These are phyloP conservation scores for Hylia prasina DNA, from an alignment of 2,113 vertebrate species.

Conservation along the genomic window DNA sequence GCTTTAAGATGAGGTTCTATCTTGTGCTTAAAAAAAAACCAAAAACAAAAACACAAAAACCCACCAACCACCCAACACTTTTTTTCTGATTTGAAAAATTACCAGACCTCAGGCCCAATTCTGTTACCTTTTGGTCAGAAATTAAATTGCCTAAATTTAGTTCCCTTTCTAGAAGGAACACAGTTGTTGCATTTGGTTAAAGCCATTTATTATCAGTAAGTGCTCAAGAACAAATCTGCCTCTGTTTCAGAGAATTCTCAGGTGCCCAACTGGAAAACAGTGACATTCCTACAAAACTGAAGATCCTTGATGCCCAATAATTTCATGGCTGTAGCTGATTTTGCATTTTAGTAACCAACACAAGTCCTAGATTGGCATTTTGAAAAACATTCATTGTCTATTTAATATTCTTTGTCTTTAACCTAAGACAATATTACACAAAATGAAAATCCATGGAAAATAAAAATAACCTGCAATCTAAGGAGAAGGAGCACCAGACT, in stretches of 20 bases:
- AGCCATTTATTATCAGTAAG: background rate
- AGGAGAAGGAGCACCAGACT: background rate
- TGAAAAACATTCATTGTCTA: background rate
- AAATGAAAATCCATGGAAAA: background rate
- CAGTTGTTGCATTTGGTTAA: background rate
- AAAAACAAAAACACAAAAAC: background rate
- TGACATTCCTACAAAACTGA: slow-evolving; percentile 8
- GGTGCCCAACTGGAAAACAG: background rate
- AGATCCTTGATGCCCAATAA: background rate
- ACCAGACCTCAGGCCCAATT: background rate
- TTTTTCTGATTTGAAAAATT: background rate
- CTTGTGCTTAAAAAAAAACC: background rate
- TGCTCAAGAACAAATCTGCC: background rate
- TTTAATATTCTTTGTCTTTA: background rate
- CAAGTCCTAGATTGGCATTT: background rate
- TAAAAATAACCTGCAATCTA: background rate
- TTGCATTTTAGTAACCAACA: background rate
- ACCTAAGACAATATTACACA: background rate
- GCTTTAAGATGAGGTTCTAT: background rate
- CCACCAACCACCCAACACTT: background rate
- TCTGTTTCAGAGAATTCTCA: background rate
- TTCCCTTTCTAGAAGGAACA: background rate
- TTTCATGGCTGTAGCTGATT: background rate
- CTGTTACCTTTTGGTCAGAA: background rate
- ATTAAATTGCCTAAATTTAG: background rate